Evolutionary conservation across 2,113 vertebrate species (phyloP).

Genomic region (Tringa solitaria): DNA sequence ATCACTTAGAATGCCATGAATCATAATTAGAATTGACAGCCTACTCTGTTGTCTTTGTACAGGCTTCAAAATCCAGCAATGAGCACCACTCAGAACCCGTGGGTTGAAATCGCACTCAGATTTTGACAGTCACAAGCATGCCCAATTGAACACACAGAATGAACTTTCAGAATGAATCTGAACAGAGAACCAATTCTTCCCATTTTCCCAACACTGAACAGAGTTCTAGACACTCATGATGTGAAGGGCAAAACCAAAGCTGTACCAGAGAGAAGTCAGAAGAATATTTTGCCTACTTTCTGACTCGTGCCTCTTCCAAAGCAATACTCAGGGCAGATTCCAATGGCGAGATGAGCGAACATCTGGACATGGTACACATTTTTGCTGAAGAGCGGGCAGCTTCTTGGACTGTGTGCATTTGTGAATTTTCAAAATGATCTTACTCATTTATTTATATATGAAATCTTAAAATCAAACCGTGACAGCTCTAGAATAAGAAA

Average conservation of each 20-base stretch:
- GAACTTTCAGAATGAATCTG: neutral
- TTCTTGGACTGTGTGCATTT: neutral
- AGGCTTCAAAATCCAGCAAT: slow-evolving; percentile 11
- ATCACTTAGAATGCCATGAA: slow-evolving; percentile 33
- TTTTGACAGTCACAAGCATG: neutral
- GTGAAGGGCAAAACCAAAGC: neutral
- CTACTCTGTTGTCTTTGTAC: slow-evolving; percentile 37
- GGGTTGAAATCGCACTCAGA: neutral
- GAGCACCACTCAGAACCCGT: slow-evolving; percentile 1
- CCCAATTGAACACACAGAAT: slow-evolving; percentile 22
- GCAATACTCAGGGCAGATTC: neutral
- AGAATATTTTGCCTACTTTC: neutral
- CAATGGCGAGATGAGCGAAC: neutral
- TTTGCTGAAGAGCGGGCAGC: neutral
- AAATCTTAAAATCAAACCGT: neutral
- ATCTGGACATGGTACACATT: neutral
- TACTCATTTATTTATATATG: neutral
- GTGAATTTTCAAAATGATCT: neutral
- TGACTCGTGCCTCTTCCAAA: neutral
- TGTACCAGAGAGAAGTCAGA: neutral
- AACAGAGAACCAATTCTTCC: neutral
- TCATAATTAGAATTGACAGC: slow-evolving; percentile 43
- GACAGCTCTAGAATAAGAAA: neutral
- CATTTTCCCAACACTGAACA: neutral
- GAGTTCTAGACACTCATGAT: neutral